These are phyloP conservation scores for Lissocephala sabroskyi DNA, from an alignment of 2,888 invertebrate genomes.

Conservation along the genomic window DNA sequence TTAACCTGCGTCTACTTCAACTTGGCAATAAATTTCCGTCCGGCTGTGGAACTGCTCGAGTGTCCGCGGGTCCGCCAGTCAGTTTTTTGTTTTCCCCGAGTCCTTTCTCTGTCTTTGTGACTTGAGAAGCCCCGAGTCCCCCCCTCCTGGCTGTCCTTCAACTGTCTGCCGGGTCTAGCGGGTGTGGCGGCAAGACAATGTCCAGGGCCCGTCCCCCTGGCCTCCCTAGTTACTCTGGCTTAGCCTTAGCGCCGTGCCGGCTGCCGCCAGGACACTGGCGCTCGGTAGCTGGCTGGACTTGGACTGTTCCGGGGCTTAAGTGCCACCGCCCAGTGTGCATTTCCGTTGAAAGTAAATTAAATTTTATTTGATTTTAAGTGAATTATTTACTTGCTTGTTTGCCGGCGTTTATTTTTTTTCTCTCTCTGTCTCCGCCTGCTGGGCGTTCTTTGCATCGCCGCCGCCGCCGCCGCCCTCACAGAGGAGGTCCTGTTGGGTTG, in stretches of 20 bases:
- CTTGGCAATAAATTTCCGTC: constrained; percentile 5
- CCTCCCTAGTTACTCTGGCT: not conserved
- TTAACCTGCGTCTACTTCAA: constrained; percentile 6
- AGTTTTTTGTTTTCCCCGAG: constrained; percentile 1
- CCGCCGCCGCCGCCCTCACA: not conserved
- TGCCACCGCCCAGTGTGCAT: constrained; percentile 26
- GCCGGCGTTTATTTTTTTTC: constrained; percentile 14
- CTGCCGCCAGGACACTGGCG: not conserved
- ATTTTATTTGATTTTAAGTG: constrained; percentile 57
- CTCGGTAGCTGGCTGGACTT: too few relatives aligned
- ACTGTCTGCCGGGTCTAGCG: not conserved
- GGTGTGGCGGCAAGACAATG: not conserved
- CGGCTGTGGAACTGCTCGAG: not conserved
- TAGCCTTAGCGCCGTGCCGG: not conserved
- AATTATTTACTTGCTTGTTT: constrained; percentile 45
- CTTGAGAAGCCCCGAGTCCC: not conserved
- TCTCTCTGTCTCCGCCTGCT: not conserved
- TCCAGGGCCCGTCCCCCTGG: not conserved
- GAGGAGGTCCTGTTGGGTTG: not conserved
- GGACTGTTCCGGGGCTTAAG: constrained; percentile 15
- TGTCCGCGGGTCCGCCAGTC: not conserved
- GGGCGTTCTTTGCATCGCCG: not conserved
- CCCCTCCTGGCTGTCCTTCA: constrained; percentile 2
- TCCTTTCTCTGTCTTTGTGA: not conserved
- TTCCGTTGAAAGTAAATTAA: constrained; percentile 49